Percentiles rank a stretch among this genome's conserved stretches.
phyloP scores from a whole-genome alignment of 1,140 invertebrate species.

The Condylostylus longicornis region DNA sequence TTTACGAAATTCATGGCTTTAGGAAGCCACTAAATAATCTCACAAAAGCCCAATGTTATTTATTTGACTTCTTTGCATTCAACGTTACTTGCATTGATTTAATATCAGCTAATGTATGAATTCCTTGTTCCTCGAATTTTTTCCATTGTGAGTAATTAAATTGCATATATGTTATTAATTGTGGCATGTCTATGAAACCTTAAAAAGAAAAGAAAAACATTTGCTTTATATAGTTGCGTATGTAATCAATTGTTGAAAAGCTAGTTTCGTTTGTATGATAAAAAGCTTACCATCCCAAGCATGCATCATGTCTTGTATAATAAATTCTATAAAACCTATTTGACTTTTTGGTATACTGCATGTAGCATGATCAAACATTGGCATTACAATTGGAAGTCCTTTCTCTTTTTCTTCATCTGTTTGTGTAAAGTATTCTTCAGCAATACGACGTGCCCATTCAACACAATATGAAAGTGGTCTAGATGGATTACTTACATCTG shows the following conservation, averaged over 20 bases:
- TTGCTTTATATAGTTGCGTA: not conserved
- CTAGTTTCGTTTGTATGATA: constrained; percentile 8
- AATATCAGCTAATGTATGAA: constrained; percentile 52
- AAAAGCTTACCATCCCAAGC: constrained; percentile 75
- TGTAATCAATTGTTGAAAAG: not conserved
- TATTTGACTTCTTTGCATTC: constrained; percentile 20
- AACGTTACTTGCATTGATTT: constrained; percentile 31
- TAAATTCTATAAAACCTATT: constrained; percentile 92
- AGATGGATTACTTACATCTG: constrained; percentile 89
- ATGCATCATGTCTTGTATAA: constrained; percentile 93
- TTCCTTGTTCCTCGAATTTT: constrained; percentile 56
- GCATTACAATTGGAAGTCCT: constrained; percentile 86
- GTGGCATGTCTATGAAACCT: constrained; percentile 88
- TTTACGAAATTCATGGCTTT: constrained; percentile 26
- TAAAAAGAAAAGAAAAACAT: constrained; percentile 25
- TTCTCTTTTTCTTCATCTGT: constrained; percentile 83
- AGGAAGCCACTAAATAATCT: constrained; percentile 28
- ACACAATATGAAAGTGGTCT: constrained; percentile 68
- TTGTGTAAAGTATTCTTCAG: constrained; percentile 86
- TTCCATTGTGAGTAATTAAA: constrained; percentile 86
- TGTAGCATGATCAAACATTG: constrained; percentile 81
- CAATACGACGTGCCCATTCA: constrained; percentile 75
- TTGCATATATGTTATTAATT: constrained; percentile 67
- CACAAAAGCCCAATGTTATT: constrained; percentile 30
- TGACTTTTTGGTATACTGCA: constrained; percentile 94